Percentiles rank a stretch among this genome's conserved stretches.
phyloP scores from a whole-genome alignment of 2,113 vertebrate genomes.

The Mandrillus leucophaeus region DNA sequence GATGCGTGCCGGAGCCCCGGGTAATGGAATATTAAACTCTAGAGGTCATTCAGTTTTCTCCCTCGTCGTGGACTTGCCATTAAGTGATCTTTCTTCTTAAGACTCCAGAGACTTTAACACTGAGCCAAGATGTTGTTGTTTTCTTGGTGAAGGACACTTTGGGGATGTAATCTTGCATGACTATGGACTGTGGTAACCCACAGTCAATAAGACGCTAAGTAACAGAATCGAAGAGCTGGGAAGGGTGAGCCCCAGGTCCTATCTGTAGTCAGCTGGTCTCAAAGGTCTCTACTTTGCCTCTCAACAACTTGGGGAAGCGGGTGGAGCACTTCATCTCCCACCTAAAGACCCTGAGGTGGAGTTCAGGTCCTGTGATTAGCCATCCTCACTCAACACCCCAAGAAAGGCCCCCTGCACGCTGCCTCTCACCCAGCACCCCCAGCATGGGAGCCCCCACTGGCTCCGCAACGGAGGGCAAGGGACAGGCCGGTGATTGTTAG shows the following conservation, averaged over 20 bases:
- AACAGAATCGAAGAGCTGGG: not conserved
- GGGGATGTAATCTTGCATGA: no score
- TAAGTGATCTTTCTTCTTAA: not conserved
- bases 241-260: not conserved
- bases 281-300: not conserved
- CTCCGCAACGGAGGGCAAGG: not conserved
- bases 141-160: not conserved
- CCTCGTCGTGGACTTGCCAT: not conserved
- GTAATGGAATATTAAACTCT: not conserved
- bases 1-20: not conserved
- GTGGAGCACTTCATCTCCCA: not conserved
- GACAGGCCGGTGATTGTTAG: fast-evolving
- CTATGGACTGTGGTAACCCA: not conserved
- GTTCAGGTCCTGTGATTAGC: not conserved
- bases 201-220: not conserved
- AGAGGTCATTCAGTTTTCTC: not conserved
- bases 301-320: no score
- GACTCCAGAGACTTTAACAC: not conserved
- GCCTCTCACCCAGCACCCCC: no score
- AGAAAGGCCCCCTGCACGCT: fast-evolving
- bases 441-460: not conserved
- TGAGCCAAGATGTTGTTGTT: not conserved
- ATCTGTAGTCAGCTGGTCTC: not conserved
- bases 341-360: not conserved
- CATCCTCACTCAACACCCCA: no score